Base-by-base conservation (phyloP, 2,113 vertebrate species). In the Limnothrissa miodon region DNA sequence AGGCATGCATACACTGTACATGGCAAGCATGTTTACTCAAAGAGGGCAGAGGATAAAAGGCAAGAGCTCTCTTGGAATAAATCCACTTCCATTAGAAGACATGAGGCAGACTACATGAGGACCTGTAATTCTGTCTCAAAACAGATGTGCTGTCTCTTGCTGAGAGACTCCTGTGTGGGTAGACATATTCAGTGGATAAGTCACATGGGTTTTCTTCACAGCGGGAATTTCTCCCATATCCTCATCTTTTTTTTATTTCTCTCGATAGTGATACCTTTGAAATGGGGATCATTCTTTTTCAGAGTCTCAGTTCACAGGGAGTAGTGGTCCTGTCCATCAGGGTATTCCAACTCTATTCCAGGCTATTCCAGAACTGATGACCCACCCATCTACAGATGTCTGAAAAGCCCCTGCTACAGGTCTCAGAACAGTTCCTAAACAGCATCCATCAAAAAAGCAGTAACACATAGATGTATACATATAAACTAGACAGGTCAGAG, bases 1-100 rank as follows among this genome's bases (percentile, higher is more conserved):
- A 74, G 10, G 29, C 66, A 74, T 74, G 66, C 66, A 74, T 74
- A 11, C 66, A 74, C 66, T 74, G 66, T 5, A 74, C 66, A 74
- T 74, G 66, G 36, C 66, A 74, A 74, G 66, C 33, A 74, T 74
- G 29, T 74, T 17, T 74, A 74, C 15, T 11, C 13, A 74, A 33
- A 4, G 66, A 36, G 66, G n/a, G 25, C n/a, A 66, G n/a, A 29
- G 9, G n/a, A n/a, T n/a, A 29, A 66, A 66, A 25, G 59, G n/a
- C 59, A 29, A 66, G 25, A 66, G 59, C 59, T 62, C 5, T 62
- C 59, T 29, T n/a, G 23, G 59, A 11, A 25, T 29, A 25, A 62
- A 62, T 29, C 9, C 8, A 62, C n/a, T 23, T 10, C 59, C n/a
- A 25, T 25, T 62, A 23, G 8, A 29, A 25, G 23, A 6, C 2